These are phyloP conservation scores for Eulithis prunata DNA, from an alignment of 2,888 invertebrate species.

Conservation along the genomic window DNA sequence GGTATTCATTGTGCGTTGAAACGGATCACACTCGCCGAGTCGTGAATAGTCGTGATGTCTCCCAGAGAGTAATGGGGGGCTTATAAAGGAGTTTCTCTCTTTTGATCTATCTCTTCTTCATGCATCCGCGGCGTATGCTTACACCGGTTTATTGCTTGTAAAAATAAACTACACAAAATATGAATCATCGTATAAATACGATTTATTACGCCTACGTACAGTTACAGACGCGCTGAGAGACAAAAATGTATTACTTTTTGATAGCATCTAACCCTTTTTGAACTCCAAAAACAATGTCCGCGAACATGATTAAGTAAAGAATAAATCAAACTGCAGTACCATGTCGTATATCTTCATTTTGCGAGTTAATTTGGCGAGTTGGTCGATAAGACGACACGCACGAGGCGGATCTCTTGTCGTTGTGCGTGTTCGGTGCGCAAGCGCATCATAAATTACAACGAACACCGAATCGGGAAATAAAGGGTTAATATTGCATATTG, in stretches of 20 bases:
- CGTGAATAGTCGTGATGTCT: constrained; percentile 57
- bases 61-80: constrained; percentile 43
- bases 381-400: constrained; percentile 72
- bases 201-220: constrained; percentile 25
- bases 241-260: constrained; percentile 29
- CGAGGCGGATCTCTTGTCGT: constrained; percentile 56
- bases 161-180: constrained; percentile 41
- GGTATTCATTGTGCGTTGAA: constrained; percentile 78
- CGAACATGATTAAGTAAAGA: constrained; percentile 42
- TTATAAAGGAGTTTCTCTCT: constrained; percentile 42
- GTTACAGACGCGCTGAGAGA: constrained; percentile 12
- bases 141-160: constrained; percentile 40
- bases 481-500: constrained; percentile 39
- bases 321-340: constrained; percentile 55
- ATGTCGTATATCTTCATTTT: constrained; percentile 72
- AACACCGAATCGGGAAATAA: constrained; percentile 37
- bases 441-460: constrained; percentile 65
- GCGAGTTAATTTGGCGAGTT: constrained; percentile 71
- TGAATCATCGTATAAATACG: constrained; percentile 40
- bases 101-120: constrained; percentile 43
- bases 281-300: constrained; percentile 31
- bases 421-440: constrained; percentile 63
- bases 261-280: constrained; percentile 32
- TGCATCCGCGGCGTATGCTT: constrained; percentile 31
- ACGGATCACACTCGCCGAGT: constrained; percentile 66